Evolutionary conservation across 2,888 invertebrate genomes (phyloP), one percentile per base, ranked within the genome.

Genomic region (Callinectes sapidus): DNA sequence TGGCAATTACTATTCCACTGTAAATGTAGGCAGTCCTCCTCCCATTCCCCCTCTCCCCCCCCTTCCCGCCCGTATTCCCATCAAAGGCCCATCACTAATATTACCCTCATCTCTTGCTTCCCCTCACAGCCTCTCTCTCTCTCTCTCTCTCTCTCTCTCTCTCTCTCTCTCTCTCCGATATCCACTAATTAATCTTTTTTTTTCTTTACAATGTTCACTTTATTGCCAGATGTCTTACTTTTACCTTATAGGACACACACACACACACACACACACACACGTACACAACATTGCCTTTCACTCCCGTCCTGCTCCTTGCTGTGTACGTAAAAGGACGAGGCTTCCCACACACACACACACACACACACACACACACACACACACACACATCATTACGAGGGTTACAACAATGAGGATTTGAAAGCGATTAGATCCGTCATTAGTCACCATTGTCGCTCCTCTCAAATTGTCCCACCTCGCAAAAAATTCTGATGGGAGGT

Each of bases 201-300:
- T 48, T 48, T 48, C 10, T 48, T 6, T 48, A 48, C 48, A 48
- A 48, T 48, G 10, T 48, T 10, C 48, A 48, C 10, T 10, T 10
- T 10, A 2, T 48, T 48, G 48, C 48, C 3, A 48, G 48, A 48
- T 48, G 10, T 10, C 48, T 6, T 10, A 48, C 6, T 10, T 10
- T 48, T 48, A 48, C 48, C 48, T 48, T 48, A 48, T 48, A 10
- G 48, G 48, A 16, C 77, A n/a, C 28, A 77, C 77, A n/a, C 28
- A 81, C 81, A 61, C 61, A 61, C 61, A 61, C 61, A 61, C 61
- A 61, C 61, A 61, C 61, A 61, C 61, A 61, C 61, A 61, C 61
- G 23, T 23, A 61, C 61, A 61, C 61, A 61, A 14, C 35, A 42
- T 18, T 16, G 8, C 87, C 86, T 14, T 42, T 42, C 77, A 23